Percentiles rank a stretch among this genome's conserved stretches.
phyloP scores from a whole-genome alignment of 2,113 vertebrate species.

The Phainopepla nitens region DNA sequence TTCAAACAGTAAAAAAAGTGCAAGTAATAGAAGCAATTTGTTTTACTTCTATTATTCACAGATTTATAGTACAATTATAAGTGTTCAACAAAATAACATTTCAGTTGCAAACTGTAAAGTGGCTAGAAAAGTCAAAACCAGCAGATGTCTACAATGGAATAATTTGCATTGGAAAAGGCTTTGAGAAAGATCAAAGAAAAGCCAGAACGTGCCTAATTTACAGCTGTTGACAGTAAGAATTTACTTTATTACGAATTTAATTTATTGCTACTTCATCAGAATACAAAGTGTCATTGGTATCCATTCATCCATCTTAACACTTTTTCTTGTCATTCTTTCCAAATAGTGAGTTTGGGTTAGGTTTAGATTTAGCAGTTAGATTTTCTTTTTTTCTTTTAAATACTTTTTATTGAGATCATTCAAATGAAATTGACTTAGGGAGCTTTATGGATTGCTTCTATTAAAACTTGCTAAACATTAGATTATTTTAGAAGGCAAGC shows the following conservation, averaged over 20 bases:
- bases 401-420: neutral
- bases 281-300: neutral
- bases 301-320: neutral
- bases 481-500: neutral
- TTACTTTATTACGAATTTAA: slow-evolving; percentile 9
- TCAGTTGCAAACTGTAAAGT: neutral
- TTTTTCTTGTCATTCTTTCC: neutral
- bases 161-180: neutral
- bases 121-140: neutral
- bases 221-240: neutral
- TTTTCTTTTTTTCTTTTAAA: neutral
- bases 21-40: neutral
- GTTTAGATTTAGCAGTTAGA: neutral
- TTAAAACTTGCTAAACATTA: neutral
- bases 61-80: neutral
- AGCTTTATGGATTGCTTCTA: neutral
- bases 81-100: neutral
- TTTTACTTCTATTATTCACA: neutral
- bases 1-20: neutral
- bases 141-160: neutral
- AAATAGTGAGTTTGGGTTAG: neutral
- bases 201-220: neutral
- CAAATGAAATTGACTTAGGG: neutral
- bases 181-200: neutral
- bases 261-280: neutral